These are phyloP conservation scores for Bucorvus abyssinicus DNA, from an alignment of 2,797 vertebrate genomes.

Conservation along the genomic window DNA sequence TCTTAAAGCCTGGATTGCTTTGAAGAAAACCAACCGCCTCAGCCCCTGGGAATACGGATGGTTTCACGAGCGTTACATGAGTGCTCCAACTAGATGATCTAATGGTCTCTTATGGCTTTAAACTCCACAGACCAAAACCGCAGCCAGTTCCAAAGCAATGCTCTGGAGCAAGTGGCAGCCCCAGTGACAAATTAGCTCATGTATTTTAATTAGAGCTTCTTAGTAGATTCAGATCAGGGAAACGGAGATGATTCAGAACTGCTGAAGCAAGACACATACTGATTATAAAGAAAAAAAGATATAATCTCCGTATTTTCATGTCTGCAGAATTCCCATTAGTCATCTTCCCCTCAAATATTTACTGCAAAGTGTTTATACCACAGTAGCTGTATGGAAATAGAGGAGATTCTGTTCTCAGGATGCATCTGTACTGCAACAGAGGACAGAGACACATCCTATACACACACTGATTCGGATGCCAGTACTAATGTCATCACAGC, in stretches of 20 bases:
- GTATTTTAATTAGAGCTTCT: not conserved
- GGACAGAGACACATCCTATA: not conserved
- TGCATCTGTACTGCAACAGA: not conserved
- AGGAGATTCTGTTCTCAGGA: not conserved
- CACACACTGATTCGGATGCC: not conserved
- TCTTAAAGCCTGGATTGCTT: not conserved
- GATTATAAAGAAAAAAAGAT: not conserved
- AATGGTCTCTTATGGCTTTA: not conserved
- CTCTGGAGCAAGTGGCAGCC: not conserved
- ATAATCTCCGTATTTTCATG: not conserved
- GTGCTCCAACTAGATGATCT: not conserved
- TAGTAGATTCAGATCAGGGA: not conserved
- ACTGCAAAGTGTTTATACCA: not conserved
- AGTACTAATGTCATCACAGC: not conserved
- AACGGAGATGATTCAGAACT: not conserved
- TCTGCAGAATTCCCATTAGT: not conserved
- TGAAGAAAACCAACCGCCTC: not conserved
- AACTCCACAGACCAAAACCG: not conserved
- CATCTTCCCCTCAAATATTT: not conserved
- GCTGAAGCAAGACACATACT: not conserved
- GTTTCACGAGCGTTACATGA: not conserved
- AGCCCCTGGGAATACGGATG: not conserved
- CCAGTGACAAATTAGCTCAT: not conserved
- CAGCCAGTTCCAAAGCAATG: not conserved
- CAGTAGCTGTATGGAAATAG: not conserved